Conservation (phyloP, 2,797 vertebrate genomes). For the Chromobotia macracanthus region DNA sequence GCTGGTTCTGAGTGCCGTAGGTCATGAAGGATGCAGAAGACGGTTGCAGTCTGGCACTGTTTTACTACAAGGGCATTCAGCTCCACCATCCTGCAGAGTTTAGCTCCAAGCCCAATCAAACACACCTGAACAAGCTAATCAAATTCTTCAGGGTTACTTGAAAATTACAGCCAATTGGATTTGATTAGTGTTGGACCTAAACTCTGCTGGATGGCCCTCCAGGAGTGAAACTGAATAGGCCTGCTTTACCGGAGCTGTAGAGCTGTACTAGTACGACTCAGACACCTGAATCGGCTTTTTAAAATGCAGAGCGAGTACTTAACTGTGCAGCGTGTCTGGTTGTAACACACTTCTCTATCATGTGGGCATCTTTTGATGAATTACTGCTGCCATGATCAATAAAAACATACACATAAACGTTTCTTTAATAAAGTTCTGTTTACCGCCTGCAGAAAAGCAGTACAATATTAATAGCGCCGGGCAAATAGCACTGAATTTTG, state of each 20-base stretch:
- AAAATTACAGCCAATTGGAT: background rate
- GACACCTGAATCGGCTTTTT: background rate
- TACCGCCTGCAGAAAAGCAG: too few species aligned
- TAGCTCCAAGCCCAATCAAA: background rate
- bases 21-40: background rate
- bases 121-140: constrained; percentile 5
- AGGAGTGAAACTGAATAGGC: background rate
- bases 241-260: background rate
- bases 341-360: too few species aligned
- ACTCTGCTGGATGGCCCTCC: background rate
- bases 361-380: too few species aligned
- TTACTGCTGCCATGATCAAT: too few species aligned
- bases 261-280: background rate
- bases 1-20: background rate
- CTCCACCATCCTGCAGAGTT: background rate
- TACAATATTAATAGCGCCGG: too few species aligned
- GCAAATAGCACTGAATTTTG: too few species aligned
- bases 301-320: too few species aligned
- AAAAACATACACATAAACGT: too few species aligned
- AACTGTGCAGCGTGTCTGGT: too few species aligned
- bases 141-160: background rate
- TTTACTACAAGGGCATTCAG: too few species aligned
- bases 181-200: background rate
- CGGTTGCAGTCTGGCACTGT: too few species aligned
- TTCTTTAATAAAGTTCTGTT: too few species aligned